These are phyloP conservation scores for Sandelia bainsii DNA, from an alignment of 2,797 vertebrate genomes.

Conservation along the genomic window DNA sequence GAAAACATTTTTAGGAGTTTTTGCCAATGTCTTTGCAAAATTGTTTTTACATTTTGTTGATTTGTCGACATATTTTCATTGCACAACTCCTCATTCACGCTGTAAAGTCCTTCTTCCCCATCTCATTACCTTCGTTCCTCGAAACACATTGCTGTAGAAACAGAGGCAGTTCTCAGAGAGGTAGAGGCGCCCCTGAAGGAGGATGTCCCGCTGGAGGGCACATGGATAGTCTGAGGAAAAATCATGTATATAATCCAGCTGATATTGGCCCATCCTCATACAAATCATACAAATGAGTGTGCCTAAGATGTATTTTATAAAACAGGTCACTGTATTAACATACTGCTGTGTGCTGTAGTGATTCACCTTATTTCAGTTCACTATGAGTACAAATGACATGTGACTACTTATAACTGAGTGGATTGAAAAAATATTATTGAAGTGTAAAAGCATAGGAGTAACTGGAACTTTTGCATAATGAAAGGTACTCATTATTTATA, in stretches of 20 bases:
- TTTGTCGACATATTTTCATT: background rate
- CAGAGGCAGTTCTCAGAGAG: conserved; percentile 93
- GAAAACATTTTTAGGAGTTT: no score
- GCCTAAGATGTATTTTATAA: background rate
- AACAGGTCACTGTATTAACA: conserved; percentile 3
- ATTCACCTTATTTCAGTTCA: background rate
- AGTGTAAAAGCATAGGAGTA: background rate
- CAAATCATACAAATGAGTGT: background rate
- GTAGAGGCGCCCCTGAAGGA: conserved; percentile 93
- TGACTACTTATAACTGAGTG: no score
- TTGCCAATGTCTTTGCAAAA: background rate
- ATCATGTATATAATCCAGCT: conserved; percentile 7
- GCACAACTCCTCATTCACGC: background rate
- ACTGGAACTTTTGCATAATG: no score
- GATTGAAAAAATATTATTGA: background rate
- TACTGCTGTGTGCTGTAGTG: background rate
- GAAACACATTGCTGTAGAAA: conserved; percentile 97
- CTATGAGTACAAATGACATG: background rate
- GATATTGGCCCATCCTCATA: background rate
- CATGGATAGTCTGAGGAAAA: conserved; percentile 89
- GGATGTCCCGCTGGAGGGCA: conserved; percentile 94
- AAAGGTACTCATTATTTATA: no score
- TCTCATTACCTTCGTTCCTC: conserved; percentile 90
- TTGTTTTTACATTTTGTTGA: background rate
- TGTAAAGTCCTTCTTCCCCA: background rate